A percentile compares a stretch with the other conserved stretches of the same genome.
Conservation (phyloP, 1,140 invertebrate species). For the Aphis gossypii region DNA sequence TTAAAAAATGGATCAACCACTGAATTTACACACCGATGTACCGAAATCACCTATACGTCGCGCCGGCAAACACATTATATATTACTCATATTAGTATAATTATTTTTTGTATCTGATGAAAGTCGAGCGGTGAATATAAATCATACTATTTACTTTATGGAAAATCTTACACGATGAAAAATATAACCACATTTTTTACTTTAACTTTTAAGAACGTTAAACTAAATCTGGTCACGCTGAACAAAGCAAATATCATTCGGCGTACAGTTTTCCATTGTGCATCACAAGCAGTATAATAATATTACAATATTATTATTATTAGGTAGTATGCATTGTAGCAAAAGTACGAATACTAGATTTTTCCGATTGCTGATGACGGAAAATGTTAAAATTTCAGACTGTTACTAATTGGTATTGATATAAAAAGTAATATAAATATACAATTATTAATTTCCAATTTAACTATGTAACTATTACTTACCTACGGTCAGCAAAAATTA, state of each 20-base stretch:
- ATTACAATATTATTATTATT: too few relatives aligned
- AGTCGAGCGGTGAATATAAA: not conserved
- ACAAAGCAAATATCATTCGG: not conserved
- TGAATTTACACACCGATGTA: not conserved
- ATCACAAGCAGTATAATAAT: not conserved
- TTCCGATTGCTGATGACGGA: not conserved
- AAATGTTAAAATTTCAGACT: not conserved
- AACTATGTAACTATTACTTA: too few relatives aligned
- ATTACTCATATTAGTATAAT: not conserved
- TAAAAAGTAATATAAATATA: too few relatives aligned
- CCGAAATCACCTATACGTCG: not conserved
- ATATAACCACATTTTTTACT: not conserved
- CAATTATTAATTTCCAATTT: too few relatives aligned
- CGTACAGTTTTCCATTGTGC: not conserved
- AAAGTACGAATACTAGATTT: not conserved
- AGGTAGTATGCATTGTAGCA: too few relatives aligned
- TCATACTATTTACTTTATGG: not conserved
- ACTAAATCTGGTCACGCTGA: not conserved
- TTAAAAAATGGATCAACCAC: not conserved
- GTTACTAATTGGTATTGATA: too few relatives aligned
- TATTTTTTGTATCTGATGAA: not conserved
- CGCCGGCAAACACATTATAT: not conserved
- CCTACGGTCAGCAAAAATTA: too few relatives aligned
- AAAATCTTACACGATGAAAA: not conserved
- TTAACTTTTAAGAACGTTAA: not conserved